Evolutionary conservation across 2,797 vertebrate species (phyloP).

Genomic region (Xiphophorus birchmanni): DNA sequence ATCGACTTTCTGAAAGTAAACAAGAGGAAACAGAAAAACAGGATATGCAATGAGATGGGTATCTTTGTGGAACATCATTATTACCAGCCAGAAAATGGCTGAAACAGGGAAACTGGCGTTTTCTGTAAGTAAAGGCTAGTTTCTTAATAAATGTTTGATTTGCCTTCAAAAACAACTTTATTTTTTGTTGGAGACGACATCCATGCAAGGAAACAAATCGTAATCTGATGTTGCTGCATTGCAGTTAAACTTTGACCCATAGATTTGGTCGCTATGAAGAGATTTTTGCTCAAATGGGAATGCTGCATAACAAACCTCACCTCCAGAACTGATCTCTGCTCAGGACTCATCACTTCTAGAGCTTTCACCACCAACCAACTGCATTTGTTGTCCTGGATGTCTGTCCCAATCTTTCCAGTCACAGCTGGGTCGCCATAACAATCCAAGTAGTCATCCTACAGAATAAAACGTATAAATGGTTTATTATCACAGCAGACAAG

Average conservation of each 20-base stretch:
- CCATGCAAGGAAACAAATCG: not conserved
- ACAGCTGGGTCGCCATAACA: slow-evolving; percentile 91
- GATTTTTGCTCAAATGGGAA: not conserved
- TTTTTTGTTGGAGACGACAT: not conserved
- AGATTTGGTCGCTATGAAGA: not conserved
- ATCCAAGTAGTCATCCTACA: slow-evolving; percentile 95
- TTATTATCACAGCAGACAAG: not conserved
- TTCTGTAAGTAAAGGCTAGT: not conserved
- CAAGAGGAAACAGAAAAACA: not conserved
- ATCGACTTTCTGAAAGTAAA: not conserved
- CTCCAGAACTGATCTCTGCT: slow-evolving; percentile 87
- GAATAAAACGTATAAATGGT: not conserved
- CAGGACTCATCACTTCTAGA: slow-evolving; percentile 80
- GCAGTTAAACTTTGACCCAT: not conserved
- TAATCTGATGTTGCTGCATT: not conserved
- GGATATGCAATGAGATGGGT: not conserved
- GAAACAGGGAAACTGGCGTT: not conserved
- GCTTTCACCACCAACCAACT: slow-evolving; percentile 96
- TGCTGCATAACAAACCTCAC: slow-evolving; percentile 63
- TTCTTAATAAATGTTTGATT: not conserved
- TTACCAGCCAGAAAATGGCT: not conserved
- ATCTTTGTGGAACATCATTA: not conserved
- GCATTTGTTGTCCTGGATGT: slow-evolving; percentile 99
- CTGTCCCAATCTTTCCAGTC: slow-evolving; percentile 95
- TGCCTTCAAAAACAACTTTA: not conserved